A percentile compares a stretch with the other conserved stretches of the same genome.
These are phyloP conservation scores for Chaunax sp. DNA, from an alignment of 2,797 vertebrate species.

Conservation along the genomic window DNA sequence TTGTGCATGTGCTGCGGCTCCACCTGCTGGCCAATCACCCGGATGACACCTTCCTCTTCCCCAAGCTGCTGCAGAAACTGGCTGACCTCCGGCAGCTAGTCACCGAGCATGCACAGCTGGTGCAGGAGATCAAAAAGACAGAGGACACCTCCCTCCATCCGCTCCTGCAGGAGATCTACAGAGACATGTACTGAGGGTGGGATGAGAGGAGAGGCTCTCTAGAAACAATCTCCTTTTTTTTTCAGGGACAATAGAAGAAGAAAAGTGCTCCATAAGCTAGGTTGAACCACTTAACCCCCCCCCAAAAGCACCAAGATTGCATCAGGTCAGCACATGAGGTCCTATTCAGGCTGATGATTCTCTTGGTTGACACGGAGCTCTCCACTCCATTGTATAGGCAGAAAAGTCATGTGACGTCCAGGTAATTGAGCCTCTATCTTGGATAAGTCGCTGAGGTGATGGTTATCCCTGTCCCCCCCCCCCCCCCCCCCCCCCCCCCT, in stretches of 20 bases:
- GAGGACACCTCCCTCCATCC: conserved; percentile 95
- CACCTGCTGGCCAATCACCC: conserved; percentile 94
- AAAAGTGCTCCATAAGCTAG: conserved; percentile 54
- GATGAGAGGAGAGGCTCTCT: conserved; percentile 24
- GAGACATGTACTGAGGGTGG: conserved; percentile 93
- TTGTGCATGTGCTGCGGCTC: conserved; percentile 92
- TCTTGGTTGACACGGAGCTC: conserved; percentile 20
- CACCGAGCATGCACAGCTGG: conserved; percentile 94
- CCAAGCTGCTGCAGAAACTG: conserved; percentile 96
- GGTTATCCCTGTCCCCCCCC: conserved; percentile 14
- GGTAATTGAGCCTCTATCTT: conserved; percentile 23
- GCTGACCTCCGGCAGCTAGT: conserved; percentile 96
- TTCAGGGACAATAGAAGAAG: conserved; percentile 48
- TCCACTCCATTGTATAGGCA: conserved; percentile 43
- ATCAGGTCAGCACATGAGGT: conserved; percentile 31
- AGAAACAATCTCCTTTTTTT: conserved; percentile 27
- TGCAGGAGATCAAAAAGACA: conserved; percentile 97
- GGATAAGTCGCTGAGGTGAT: conserved; percentile 29
- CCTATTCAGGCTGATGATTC: conserved; percentile 19
- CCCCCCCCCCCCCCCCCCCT: conserved; percentile 20
- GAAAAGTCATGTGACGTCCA: conserved; percentile 15
- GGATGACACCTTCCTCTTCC: conserved; percentile 92
- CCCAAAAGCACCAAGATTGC: conserved; percentile 33
- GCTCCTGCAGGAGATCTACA: conserved; percentile 97
- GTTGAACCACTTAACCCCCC: conserved; percentile 63